These are phyloP conservation scores for Anser cygnoides DNA, from an alignment of 2,113 vertebrate genomes.

Conservation along the genomic window DNA sequence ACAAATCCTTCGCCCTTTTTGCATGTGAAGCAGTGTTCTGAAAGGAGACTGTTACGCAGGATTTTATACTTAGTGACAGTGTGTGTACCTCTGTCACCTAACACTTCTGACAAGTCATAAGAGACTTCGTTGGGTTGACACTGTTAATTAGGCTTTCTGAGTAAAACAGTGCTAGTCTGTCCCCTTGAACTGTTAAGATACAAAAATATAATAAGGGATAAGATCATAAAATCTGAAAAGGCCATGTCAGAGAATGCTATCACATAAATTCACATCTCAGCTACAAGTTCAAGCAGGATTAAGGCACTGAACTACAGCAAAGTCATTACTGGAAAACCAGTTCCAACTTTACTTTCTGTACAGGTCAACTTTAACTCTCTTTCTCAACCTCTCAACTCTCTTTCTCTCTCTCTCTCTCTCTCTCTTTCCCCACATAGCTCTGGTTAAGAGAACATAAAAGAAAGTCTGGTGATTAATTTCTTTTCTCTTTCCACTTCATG, in stretches of 20 bases:
- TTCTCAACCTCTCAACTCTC: too few species aligned
- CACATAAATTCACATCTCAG: not conserved
- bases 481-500: too few species aligned
- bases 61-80: not conserved
- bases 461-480: not conserved
- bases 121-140: not conserved
- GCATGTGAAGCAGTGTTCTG: not conserved
- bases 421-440: rapidly evolving
- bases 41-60: not conserved
- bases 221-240: not conserved
- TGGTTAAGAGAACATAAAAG: not conserved
- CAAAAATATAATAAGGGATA: not conserved
- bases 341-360: not conserved
- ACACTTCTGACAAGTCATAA: not conserved
- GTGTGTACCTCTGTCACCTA: not conserved
- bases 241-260: not conserved
- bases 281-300: not conserved
- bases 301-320: not conserved
- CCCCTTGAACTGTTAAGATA: not conserved
- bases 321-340: not conserved
- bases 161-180: not conserved
- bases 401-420: not conserved
- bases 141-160: not conserved
- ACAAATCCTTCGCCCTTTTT: not conserved
- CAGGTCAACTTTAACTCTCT: not conserved